Evolutionary conservation across 2,888 invertebrate species (phyloP).

Genomic region (Xestia c-nigrum): DNA sequence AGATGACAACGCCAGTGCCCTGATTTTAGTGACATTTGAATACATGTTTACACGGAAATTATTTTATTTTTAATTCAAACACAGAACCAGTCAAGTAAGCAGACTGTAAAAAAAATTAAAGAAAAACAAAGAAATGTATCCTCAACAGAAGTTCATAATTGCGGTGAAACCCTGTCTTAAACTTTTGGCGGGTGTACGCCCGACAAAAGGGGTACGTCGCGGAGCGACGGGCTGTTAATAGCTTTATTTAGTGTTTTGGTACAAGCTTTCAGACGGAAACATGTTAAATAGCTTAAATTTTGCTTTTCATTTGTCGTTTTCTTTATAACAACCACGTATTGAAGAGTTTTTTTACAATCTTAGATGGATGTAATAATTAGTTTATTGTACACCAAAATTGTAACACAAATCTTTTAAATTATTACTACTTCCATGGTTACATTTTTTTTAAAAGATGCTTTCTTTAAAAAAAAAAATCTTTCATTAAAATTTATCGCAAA

Average conservation of each 20-base stretch:
- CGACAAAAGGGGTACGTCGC: background rate
- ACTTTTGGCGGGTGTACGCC: background rate
- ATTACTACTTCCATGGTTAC: background rate
- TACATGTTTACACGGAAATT: too few relatives aligned
- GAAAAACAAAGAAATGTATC: slow-evolving; percentile 1
- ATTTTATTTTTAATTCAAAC: background rate
- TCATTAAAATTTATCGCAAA: too few relatives aligned
- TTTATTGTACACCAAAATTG: background rate
- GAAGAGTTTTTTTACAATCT: background rate
- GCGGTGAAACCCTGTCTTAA: background rate
- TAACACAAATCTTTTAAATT: background rate
- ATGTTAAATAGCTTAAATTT: background rate
- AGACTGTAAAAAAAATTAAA: background rate
- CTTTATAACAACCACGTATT: background rate
- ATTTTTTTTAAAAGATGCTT: background rate
- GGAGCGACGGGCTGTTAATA: background rate
- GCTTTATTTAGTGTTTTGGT: background rate
- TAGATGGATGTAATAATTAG: background rate
- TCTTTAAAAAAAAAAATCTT: too few relatives aligned
- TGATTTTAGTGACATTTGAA: background rate
- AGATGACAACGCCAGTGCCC: background rate
- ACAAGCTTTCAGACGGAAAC: background rate
- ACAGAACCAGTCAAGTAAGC: background rate
- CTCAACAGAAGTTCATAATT: background rate
- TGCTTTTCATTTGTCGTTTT: background rate